Conservation (phyloP, 2,888 invertebrate genomes). For the Trichopria drosophilae region DNA sequence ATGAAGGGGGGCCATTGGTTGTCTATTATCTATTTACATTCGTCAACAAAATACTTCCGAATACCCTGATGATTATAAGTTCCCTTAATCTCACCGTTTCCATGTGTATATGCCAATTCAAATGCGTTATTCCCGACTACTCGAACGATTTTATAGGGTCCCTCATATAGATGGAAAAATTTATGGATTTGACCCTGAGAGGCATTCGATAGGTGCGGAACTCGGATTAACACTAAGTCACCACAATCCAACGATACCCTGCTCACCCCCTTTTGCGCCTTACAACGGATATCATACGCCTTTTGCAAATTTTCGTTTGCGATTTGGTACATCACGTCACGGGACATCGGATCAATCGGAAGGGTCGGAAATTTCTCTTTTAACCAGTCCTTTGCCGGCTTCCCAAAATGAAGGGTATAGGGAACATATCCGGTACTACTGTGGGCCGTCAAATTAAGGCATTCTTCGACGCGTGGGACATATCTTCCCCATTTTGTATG, state of each 20-base stretch:
- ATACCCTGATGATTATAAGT: slow-evolving; percentile 9
- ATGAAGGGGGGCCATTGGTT: too few species aligned
- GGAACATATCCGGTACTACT: background rate
- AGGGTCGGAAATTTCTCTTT: background rate
- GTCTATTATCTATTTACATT: too few species aligned
- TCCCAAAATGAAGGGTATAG: background rate
- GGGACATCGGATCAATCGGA: background rate
- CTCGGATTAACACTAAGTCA: slow-evolving; percentile 15
- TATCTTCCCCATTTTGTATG: background rate
- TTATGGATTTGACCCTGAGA: slow-evolving; percentile 19
- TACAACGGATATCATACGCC: background rate
- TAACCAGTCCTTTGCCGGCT: background rate
- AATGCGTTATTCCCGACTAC: slow-evolving; percentile 1
- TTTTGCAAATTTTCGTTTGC: background rate
- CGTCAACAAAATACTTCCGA: slow-evolving; percentile 5
- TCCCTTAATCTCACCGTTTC: slow-evolving; percentile 1
- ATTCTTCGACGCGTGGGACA: background rate
- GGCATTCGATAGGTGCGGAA: slow-evolving; percentile 15
- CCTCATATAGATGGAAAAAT: slow-evolving; percentile 16
- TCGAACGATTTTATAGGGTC: slow-evolving; percentile 8
- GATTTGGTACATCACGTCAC: background rate
- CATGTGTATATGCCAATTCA: background rate
- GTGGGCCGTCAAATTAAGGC: background rate
- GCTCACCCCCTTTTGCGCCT: background rate
- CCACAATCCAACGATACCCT: slow-evolving; percentile 5